These are phyloP conservation scores for Linhomoeus sp. DNA, from an alignment of 2,888 invertebrate species.

Conservation along the genomic window DNA sequence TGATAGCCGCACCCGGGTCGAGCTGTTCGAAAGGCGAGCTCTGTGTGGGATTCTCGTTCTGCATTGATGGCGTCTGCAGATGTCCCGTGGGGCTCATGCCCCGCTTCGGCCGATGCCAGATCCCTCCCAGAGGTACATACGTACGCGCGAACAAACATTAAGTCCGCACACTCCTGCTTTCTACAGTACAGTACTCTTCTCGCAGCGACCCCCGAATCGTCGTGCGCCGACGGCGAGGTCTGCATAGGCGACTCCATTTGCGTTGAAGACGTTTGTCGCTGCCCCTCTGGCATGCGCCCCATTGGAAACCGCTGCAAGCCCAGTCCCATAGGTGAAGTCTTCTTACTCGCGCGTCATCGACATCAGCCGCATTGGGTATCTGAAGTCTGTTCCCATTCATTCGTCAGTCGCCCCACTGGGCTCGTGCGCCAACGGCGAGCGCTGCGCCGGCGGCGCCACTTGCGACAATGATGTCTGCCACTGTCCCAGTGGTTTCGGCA, in stretches of 20 bases:
- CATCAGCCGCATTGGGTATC: too few relatives aligned
- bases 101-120: too few relatives aligned
- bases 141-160: too few relatives aligned
- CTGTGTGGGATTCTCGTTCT: neutral
- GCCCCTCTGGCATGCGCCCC: neutral
- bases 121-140: too few relatives aligned
- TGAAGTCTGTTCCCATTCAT: too few relatives aligned
- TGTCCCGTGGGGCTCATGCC: too few relatives aligned
- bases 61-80: neutral
- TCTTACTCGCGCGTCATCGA: neutral
- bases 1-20: slow-evolving; percentile 5
- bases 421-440: slow-evolving; percentile 11
- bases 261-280: neutral
- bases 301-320: too few relatives aligned
- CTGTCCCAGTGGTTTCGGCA: neutral
- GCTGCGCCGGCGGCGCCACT: slow-evolving; percentile 6
- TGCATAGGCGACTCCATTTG: slow-evolving; percentile 3
- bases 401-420: too few relatives aligned
- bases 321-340: neutral
- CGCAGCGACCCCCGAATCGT: neutral
- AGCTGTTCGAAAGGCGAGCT: neutral
- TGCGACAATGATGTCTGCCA: neutral
- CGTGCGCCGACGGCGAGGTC: neutral
- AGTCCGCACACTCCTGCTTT: too few relatives aligned
- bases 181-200: too few relatives aligned